Percentiles rank a stretch among this genome's conserved stretches.
Conservation (phyloP, 2,113 vertebrate species). For the Echinops telfairi region DNA sequence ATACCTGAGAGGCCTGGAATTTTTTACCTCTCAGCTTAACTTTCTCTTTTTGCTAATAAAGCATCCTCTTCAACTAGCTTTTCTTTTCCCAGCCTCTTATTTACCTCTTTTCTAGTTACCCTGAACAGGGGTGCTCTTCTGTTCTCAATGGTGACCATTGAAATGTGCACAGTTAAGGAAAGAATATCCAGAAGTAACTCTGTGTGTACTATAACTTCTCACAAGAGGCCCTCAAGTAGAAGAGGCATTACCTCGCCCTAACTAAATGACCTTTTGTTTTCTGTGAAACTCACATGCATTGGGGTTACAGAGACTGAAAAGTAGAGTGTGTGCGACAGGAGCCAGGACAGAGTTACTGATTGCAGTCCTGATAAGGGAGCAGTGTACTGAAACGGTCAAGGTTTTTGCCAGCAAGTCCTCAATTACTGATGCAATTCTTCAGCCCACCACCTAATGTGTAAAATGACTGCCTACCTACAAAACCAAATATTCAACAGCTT, state of each 20-base stretch:
- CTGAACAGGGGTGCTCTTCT: not conserved
- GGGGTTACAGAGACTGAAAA: not conserved
- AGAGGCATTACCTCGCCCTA: not conserved
- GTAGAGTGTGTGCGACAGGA: not conserved
- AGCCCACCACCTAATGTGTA: not conserved
- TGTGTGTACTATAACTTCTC: not conserved
- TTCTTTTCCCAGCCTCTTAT: not conserved
- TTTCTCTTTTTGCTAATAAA: not conserved
- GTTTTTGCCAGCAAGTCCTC: not conserved
- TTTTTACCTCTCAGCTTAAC: not conserved
- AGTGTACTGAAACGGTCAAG: not conserved
- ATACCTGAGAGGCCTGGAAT: not conserved
- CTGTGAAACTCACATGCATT: not conserved
- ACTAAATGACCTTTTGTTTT: not conserved
- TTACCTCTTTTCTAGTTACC: not conserved
- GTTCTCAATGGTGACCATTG: not conserved
- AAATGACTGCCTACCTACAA: not conserved
- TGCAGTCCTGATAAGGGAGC: not conserved
- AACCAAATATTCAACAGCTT: not conserved
- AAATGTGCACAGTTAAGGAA: not conserved
- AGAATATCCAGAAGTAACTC: slow-evolving; percentile 7
- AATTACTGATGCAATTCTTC: not conserved
- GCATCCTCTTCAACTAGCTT: not conserved
- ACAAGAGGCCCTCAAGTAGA: not conserved
- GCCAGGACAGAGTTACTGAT: not conserved